These are phyloP conservation scores for Mamestra brassicae DNA, from an alignment of 2,888 invertebrate species.

Conservation along the genomic window DNA sequence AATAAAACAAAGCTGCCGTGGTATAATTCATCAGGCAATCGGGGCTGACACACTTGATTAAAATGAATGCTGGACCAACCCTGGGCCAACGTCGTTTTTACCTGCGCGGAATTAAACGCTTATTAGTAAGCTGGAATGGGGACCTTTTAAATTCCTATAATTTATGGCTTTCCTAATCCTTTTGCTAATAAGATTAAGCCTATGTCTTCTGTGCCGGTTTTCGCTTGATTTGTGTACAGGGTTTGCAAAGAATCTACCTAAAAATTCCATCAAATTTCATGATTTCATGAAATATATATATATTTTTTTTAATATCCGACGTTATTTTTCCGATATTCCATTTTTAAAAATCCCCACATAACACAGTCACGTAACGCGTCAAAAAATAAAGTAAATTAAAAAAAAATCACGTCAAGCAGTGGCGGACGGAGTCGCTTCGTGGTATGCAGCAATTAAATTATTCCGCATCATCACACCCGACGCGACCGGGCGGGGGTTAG, in stretches of 20 bases:
- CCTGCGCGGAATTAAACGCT: conserved; percentile 78
- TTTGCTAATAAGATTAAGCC: conserved; percentile 73
- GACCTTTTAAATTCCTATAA: conserved; percentile 78
- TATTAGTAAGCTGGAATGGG: conserved; percentile 70
- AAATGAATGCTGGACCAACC: conserved; percentile 75
- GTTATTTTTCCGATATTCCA: conserved; percentile 1
- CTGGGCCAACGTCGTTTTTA: conserved; percentile 71
- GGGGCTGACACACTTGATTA: conserved; percentile 80
- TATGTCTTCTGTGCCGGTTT: conserved; percentile 31
- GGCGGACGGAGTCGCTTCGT: conserved; percentile 73
- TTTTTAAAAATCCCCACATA: conserved; percentile 11
- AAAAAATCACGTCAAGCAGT: conserved; percentile 59
- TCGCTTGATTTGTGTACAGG: conserved; percentile 28
- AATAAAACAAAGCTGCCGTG: conserved; percentile 67
- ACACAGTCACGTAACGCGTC: conserved; percentile 25
- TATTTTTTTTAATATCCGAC: background rate
- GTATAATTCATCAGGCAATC: conserved; percentile 77
- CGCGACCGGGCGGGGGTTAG: conserved; percentile 64
- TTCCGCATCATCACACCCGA: conserved; percentile 81
- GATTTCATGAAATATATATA: background rate
- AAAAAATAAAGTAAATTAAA: background rate
- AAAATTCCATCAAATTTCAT: background rate
- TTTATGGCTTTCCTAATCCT: conserved; percentile 76
- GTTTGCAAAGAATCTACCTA: background rate
- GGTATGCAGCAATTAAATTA: conserved; percentile 85